Percentiles rank a stretch among this genome's conserved stretches.
Evolutionary conservation across 2,888 invertebrate genomes (phyloP).

Genomic region (Ypsolopha sequella): DNA sequence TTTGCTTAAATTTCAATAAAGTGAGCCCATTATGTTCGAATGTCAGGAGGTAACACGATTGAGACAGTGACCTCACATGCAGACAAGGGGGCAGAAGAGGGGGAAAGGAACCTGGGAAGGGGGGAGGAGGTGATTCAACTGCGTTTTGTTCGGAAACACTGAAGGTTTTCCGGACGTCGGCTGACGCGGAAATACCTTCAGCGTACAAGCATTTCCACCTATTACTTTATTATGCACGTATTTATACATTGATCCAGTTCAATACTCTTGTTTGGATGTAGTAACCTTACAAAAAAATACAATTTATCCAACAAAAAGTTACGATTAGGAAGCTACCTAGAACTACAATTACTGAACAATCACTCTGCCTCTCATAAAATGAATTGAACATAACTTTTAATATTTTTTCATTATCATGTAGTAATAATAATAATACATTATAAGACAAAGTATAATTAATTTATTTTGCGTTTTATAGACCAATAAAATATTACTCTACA

Average conservation of each 20-base stretch:
- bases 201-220: constrained; percentile 56
- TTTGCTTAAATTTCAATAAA: constrained; percentile 62
- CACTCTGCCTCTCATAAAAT: too few species aligned
- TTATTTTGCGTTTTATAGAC: too few species aligned
- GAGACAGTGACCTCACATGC: constrained; percentile 48
- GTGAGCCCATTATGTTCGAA: constrained; percentile 61
- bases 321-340: too few species aligned
- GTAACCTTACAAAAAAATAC: too few species aligned
- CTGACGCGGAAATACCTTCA: constrained; percentile 64
- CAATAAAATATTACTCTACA: neutral
- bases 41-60: constrained; percentile 59
- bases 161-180: constrained; percentile 68
- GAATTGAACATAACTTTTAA: too few species aligned
- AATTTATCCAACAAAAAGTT: too few species aligned
- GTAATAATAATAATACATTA: too few species aligned
- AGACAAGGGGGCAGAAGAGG: neutral
- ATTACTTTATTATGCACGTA: constrained; percentile 16
- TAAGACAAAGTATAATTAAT: too few species aligned
- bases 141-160: constrained; percentile 53
- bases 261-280: constrained; percentile 24
- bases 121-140: constrained; percentile 40
- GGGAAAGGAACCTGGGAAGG: neutral
- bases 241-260: constrained; percentile 19
- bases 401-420: too few species aligned
- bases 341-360: too few species aligned